Evolutionary conservation across 2,113 vertebrate genomes (phyloP).

Genomic region (Holacanthus passer): DNA sequence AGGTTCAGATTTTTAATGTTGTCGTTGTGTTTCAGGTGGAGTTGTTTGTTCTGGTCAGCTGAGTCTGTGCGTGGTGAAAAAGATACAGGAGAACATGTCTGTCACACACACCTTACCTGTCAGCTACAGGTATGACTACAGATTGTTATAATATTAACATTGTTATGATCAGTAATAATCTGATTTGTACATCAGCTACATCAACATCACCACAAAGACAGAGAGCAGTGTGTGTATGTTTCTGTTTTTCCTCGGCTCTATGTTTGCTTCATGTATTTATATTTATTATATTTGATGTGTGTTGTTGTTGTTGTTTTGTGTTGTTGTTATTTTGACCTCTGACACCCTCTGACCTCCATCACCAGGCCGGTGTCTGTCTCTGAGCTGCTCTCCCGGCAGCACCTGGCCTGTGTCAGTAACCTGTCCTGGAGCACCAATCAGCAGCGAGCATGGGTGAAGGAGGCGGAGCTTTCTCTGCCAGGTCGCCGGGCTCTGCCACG

Average conservation of each 20-base stretch:
- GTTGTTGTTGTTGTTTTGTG: background rate
- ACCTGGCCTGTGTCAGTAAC: slow-evolving; percentile 85
- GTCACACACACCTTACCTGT: slow-evolving; percentile 62
- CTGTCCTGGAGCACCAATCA: slow-evolving; percentile 86
- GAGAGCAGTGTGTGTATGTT: no score
- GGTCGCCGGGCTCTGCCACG: slow-evolving; percentile 73
- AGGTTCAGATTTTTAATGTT: background rate
- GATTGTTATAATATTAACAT: background rate
- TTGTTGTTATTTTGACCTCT: background rate
- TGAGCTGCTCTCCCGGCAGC: slow-evolving; percentile 84
- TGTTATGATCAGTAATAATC: background rate
- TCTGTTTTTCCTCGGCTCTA: no score
- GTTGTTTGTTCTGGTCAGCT: background rate
- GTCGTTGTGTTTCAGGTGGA: slow-evolving; percentile 29
- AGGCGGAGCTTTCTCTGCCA: slow-evolving; percentile 73
- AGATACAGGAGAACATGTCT: slow-evolving; percentile 34
- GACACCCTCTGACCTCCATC: background rate
- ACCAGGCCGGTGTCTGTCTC: slow-evolving; percentile 84
- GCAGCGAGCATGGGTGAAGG: slow-evolving; percentile 82
- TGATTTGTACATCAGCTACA: no score
- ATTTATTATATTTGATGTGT: background rate
- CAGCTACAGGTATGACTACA: slow-evolving; percentile 73
- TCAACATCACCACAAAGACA: no score
- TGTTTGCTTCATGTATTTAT: no score
- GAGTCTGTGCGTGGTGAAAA: slow-evolving; percentile 48